phyloP scores from a whole-genome alignment of 2,888 invertebrate genomes.

The Hirudinaria manillensis region DNA sequence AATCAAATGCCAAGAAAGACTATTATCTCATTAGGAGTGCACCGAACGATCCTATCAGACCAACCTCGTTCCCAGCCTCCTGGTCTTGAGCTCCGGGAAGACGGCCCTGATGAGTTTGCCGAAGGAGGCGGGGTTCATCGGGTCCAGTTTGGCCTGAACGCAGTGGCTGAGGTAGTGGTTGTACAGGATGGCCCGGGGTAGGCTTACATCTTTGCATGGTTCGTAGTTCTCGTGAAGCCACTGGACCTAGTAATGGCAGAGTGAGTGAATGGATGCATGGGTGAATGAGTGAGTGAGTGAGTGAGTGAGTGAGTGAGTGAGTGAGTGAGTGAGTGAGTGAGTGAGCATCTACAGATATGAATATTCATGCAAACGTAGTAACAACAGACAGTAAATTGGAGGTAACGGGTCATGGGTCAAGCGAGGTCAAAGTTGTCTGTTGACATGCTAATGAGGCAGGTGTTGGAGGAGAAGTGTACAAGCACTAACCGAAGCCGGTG shows the following conservation, averaged over 20 bases:
- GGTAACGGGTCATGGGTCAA: too few relatives aligned
- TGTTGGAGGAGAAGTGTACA: too few relatives aligned
- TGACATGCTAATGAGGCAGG: too few relatives aligned
- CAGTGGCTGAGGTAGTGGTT: conserved; percentile 95
- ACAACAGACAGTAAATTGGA: too few relatives aligned
- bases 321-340: not conserved
- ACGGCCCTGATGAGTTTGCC: conserved; percentile 97
- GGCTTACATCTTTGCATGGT: conserved; percentile 85
- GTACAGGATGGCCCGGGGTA: conserved; percentile 90
- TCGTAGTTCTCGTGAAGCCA: conserved; percentile 98
- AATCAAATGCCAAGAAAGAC: too few relatives aligned
- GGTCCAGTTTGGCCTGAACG: conserved; percentile 76
- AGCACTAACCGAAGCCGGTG: conserved; percentile 75
- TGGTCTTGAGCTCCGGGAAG: conserved; percentile 87
- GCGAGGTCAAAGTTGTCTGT: too few relatives aligned
- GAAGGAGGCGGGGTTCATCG: conserved; percentile 98
- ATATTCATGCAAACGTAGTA: not conserved
- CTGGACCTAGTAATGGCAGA: conserved; percentile 46
- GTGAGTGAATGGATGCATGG: too few relatives aligned
- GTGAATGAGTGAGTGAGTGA: too few relatives aligned
- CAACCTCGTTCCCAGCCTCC: conserved; percentile 84
- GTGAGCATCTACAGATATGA: not conserved
- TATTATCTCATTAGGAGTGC: too few relatives aligned
- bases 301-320: not conserved
- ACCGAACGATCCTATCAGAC: not conserved